These are phyloP conservation scores for Actinia equina DNA, from an alignment of 64 coral and sea anemone genomes.

Conservation along the genomic window DNA sequence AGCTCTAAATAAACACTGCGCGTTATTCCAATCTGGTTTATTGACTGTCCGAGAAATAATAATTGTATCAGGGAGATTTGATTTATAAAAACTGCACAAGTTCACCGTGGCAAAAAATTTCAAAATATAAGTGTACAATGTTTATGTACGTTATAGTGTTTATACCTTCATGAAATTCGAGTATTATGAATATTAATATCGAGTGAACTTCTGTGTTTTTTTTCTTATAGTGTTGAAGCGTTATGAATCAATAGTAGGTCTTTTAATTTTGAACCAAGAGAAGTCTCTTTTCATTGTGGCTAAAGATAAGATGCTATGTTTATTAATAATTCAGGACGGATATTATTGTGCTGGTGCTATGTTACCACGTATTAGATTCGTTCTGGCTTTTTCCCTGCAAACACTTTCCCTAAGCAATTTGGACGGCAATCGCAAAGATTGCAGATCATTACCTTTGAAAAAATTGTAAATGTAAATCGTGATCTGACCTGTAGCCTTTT, in stretches of 20 bases:
- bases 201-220: background rate
- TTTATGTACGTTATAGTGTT: background rate
- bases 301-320: conserved; percentile 20
- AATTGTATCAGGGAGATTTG: background rate
- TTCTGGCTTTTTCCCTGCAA: background rate
- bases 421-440: background rate
- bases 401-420: background rate
- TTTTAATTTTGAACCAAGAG: background rate
- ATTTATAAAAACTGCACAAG: background rate
- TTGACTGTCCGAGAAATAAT: background rate
- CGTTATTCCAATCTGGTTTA: background rate
- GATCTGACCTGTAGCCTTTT: background rate
- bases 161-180: background rate
- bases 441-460: background rate
- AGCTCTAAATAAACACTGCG: conserved; percentile 5
- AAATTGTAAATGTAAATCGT: background rate
- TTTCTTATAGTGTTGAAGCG: background rate
- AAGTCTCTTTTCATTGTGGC: conserved; percentile 8
- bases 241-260: background rate
- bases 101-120: background rate
- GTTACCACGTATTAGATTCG: background rate
- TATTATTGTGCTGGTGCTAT: background rate
- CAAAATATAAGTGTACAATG: background rate
- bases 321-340: conserved; percentile 18
- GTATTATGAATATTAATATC: background rate